phyloP scores from a whole-genome alignment of 2,113 vertebrate species.

The Campylomormyrus tamandua region DNA sequence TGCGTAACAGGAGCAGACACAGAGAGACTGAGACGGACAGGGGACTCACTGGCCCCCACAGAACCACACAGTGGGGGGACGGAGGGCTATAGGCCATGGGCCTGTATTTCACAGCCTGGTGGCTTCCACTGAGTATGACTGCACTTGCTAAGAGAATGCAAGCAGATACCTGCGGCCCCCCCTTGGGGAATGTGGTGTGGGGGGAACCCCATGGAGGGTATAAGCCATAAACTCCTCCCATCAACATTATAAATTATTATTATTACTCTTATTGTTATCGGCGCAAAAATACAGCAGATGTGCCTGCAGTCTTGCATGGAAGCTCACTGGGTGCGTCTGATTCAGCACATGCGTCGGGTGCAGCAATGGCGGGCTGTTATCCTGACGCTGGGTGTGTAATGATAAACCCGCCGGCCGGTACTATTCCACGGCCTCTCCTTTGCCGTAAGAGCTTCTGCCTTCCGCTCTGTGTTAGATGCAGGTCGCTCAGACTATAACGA shows the following conservation, averaged over 20 bases:
- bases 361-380: not conserved
- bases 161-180: conserved; percentile 31
- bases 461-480: not conserved
- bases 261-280: not conserved
- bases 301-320: not conserved
- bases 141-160: conserved; percentile 45
- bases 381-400: not conserved
- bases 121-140: conserved; percentile 53
- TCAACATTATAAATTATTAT: not conserved
- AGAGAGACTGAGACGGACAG: conserved; percentile 23
- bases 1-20: not conserved
- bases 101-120: conserved; percentile 52
- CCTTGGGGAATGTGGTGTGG: not conserved
- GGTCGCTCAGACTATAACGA: not conserved
- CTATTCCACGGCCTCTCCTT: not conserved
- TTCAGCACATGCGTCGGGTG: not conserved
- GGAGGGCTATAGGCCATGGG: conserved; percentile 27
- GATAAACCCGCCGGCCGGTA: not conserved
- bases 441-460: not conserved
- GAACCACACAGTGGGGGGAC: conserved; percentile 40
- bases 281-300: not conserved
- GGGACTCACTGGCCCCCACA: conserved; percentile 31
- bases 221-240: not conserved
- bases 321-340: not conserved
- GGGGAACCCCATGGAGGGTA: not conserved